A percentile compares a stretch with the other conserved stretches of the same genome.
Conservation (phyloP, 1,140 invertebrate genomes). For the Calosoma granatense region DNA sequence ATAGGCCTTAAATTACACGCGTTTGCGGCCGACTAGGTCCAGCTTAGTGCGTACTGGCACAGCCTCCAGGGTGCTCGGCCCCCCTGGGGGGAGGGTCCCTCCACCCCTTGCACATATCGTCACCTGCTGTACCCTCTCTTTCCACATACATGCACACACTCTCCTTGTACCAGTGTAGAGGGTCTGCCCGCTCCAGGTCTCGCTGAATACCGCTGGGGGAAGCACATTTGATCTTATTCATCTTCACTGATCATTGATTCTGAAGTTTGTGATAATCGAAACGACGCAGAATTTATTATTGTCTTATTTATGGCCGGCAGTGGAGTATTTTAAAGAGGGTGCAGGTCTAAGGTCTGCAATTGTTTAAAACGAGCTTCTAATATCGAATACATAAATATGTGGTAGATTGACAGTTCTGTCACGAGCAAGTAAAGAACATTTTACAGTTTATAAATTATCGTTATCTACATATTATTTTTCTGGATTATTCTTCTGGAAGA, state of each 20-base stretch:
- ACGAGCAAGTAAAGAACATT: too few relatives aligned
- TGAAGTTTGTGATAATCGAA: not conserved
- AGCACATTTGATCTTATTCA: too few relatives aligned
- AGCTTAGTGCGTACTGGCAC: not conserved
- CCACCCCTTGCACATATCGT: not conserved
- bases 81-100: not conserved
- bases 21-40: slow-evolving; percentile 3
- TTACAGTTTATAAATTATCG: too few relatives aligned
- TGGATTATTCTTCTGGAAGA: too few relatives aligned
- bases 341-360: too few relatives aligned
- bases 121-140: not conserved
- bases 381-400: too few relatives aligned
- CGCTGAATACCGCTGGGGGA: too few relatives aligned
- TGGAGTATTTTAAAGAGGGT: not conserved
- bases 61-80: not conserved
- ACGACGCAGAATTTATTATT: not conserved
- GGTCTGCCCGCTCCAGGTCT: not conserved
- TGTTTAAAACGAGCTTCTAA: too few relatives aligned
- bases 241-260: slow-evolving; percentile 1
- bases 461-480: too few relatives aligned
- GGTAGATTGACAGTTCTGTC: too few relatives aligned
- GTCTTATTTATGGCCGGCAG: not conserved
- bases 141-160: not conserved
- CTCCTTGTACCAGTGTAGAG: not conserved
- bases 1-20: slow-evolving; percentile 5